Conservation (phyloP, 2,113 vertebrate genomes). For the Sterna hirundo region DNA sequence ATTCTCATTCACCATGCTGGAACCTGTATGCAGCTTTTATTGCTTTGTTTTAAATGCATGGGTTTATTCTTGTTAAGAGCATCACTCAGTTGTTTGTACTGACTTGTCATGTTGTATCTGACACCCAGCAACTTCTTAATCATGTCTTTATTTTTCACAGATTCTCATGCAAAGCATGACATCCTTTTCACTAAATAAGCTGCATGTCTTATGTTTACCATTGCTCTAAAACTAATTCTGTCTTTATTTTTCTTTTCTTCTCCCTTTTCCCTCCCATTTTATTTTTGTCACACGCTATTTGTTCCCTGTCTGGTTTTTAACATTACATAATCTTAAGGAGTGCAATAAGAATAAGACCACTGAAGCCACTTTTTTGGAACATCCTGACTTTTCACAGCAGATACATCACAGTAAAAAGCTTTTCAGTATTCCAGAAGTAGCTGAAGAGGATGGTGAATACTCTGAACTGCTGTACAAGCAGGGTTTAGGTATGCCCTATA, state of each 20-base stretch:
- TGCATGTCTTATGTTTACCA: slow-evolving; percentile 85
- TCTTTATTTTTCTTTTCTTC: slow-evolving; percentile 92
- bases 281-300: slow-evolving; percentile 79
- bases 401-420: slow-evolving; percentile 87
- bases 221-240: slow-evolving; percentile 94
- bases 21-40: not conserved
- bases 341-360: slow-evolving; percentile 80
- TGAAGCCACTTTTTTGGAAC: slow-evolving; percentile 83
- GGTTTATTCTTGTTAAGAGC: slow-evolving; percentile 20
- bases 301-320: slow-evolving; percentile 72
- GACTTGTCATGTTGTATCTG: not conserved
- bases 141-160: slow-evolving; percentile 75
- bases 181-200: slow-evolving; percentile 82
- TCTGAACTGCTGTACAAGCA: slow-evolving; percentile 62
- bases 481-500: slow-evolving; percentile 46
- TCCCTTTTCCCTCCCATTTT: slow-evolving; percentile 73
- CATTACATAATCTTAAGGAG: slow-evolving; percentile 80
- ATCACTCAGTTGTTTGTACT: slow-evolving; percentile 28
- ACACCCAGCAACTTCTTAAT: slow-evolving; percentile 29
- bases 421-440: slow-evolving; percentile 97
- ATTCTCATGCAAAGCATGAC: slow-evolving; percentile 87
- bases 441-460: slow-evolving; percentile 85
- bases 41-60: slow-evolving; percentile 22
- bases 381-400: slow-evolving; percentile 85
- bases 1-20: slow-evolving; percentile 11